phyloP scores from a whole-genome alignment of 2,888 invertebrate genomes.

The Horisme vitalbata region DNA sequence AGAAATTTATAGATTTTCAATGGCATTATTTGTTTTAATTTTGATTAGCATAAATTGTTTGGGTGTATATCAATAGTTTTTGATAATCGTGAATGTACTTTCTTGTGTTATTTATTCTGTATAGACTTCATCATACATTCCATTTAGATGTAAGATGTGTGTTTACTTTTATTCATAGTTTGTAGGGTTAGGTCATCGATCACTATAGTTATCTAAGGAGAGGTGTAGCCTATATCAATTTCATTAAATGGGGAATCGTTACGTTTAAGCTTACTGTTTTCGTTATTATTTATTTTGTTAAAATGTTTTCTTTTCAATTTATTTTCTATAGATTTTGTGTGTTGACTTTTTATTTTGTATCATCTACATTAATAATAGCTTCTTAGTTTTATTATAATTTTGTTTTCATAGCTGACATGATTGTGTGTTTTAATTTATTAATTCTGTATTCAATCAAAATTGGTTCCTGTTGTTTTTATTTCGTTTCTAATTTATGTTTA shows the following conservation, averaged over 20 bases:
- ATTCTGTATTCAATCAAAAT: constrained; percentile 52
- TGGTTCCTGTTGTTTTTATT: constrained; percentile 83
- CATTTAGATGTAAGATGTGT: constrained; percentile 41
- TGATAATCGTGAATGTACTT: constrained; percentile 11
- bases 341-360: constrained; percentile 47
- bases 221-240: constrained; percentile 38
- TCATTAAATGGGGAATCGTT: constrained; percentile 76
- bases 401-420: constrained; percentile 48
- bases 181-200: constrained; percentile 20
- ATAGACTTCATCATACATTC: constrained; percentile 63
- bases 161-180: constrained; percentile 29
- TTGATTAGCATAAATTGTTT: too few relatives aligned
- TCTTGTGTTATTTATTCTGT: constrained; percentile 50
- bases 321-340: constrained; percentile 59
- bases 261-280: constrained; percentile 78
- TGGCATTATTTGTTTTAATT: too few relatives aligned
- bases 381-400: constrained; percentile 46
- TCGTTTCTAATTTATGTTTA: constrained; percentile 76
- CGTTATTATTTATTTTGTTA: constrained; percentile 78
- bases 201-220: constrained; percentile 14
- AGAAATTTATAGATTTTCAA: too few relatives aligned
- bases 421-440: constrained; percentile 45
- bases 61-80: too few relatives aligned
- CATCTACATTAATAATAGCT: constrained; percentile 32
- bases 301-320: constrained; percentile 62